Evolutionary conservation across 2,113 vertebrate genomes (phyloP).

Genomic region (Hypanus sabinus): DNA sequence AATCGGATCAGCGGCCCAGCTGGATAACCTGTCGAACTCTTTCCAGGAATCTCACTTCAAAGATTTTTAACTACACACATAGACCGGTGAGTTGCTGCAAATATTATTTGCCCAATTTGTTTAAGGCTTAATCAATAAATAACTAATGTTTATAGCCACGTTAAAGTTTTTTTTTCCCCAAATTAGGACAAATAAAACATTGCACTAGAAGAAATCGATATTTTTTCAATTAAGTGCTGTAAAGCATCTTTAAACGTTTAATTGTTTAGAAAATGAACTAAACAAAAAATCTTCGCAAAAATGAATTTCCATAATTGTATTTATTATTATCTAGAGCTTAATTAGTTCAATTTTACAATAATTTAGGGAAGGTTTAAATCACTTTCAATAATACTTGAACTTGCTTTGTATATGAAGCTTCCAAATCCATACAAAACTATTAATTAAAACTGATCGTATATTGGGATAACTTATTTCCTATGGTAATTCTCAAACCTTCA

Average conservation of each 20-base stretch:
- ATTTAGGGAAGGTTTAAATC: background rate
- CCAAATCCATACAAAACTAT: background rate
- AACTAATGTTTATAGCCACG: background rate
- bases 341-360: too few relatives aligned
- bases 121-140: background rate
- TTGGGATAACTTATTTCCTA: background rate
- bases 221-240: background rate
- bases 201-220: background rate
- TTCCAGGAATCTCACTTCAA: slow-evolving; percentile 24
- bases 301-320: background rate
- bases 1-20: background rate
- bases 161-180: background rate
- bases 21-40: slow-evolving; percentile 2
- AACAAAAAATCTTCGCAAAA: background rate
- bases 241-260: background rate
- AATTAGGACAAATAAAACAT: background rate
- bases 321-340: background rate
- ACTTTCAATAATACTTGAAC: background rate
- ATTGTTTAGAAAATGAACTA: background rate
- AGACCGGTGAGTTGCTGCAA: slow-evolving; percentile 3
- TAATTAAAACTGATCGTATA: background rate
- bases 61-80: background rate
- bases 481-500: slow-evolving; percentile 5
- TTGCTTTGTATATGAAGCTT: background rate
- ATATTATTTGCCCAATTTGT: background rate